Base-by-base conservation (phyloP, 1,140 invertebrate species). In the Drosophila miranda region DNA sequence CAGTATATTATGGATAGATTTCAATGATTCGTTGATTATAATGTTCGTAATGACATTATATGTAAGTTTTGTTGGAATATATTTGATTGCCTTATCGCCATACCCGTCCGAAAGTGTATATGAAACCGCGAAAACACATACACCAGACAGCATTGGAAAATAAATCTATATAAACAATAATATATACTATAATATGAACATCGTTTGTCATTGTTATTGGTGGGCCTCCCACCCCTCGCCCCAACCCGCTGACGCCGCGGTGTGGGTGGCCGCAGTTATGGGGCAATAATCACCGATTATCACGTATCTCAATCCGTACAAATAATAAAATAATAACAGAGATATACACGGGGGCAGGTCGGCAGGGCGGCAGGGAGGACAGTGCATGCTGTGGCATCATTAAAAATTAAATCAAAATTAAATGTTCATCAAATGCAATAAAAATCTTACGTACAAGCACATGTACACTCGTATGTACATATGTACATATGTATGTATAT, bases 371-470 rank as follows among this genome's bases (percentile, higher is more conserved):
- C 30, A 49, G 41, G 19, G 34, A 9, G 28, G 28, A 16, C 19
- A 23, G 14, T 14, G 28, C 43, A 55, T n/a, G 14, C 19, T 48
- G 48, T 54, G 52, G 34, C 28, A 76, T 82, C 78, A 82, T 81
- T 82, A 75, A 82, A 82, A 82, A 82, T 82, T 75, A 82, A 82
- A 82, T 82, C 74, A 78, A 82, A 82, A 82, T 82, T 70, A 82
- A 82, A 82, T 82, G 78, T 62, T 82, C 75, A 78, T 82, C 74
- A 82, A 82, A 75, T 82, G 69, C 78, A 82, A 82, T 82, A 82
- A 82, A 78, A 82, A 51, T 81, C 68, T 68, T 50, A 11, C 11
- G 9, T 8, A 11, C 9, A 3, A 16, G 16, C 11, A 11, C 9
- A 11, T 34, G 30, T 34, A 34, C 9, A 11, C 16, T 34, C 2